phyloP scores from a whole-genome alignment of 30 jellyfish, hydroid and myxozoan species.

The Catostylus mosaicus region DNA sequence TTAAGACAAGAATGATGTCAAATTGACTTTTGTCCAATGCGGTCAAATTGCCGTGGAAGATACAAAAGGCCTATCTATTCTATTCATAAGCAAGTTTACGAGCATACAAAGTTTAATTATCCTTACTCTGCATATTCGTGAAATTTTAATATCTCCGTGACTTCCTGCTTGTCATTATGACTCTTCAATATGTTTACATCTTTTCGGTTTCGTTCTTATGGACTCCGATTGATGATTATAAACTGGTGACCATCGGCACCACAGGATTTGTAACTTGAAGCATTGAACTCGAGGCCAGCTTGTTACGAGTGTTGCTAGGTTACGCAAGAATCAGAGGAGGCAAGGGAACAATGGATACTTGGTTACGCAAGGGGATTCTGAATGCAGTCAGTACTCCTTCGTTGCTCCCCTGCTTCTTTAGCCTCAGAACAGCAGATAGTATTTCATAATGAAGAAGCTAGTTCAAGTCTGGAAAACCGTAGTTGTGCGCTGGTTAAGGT shows the following conservation, averaged over 20 bases:
- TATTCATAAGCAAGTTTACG: not conserved
- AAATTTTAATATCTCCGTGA: not conserved
- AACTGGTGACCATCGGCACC: not conserved
- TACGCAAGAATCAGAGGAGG: slow-evolving; percentile 7
- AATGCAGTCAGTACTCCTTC: no score
- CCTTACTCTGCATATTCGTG: not conserved
- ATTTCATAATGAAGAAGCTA: no score
- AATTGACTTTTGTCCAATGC: not conserved
- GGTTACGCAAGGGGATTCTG: no score
- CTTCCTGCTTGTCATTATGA: no score
- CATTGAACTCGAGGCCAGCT: slow-evolving; percentile 37
- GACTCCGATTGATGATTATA: not conserved
- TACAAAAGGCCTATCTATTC: not conserved
- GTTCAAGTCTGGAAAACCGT: no score
- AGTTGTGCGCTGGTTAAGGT: no score
- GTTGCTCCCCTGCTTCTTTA: no score
- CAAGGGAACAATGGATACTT: no score
- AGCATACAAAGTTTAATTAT: not conserved
- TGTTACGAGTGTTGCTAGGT: slow-evolving; percentile 53
- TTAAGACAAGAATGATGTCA: not conserved
- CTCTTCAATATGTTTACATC: not conserved
- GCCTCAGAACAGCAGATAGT: no score
- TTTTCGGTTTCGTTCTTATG: not conserved
- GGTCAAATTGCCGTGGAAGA: not conserved
- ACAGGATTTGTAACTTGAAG: not conserved